phyloP scores from a whole-genome alignment of 2,113 vertebrate genomes.

The Mesembrinibis cayennensis region DNA sequence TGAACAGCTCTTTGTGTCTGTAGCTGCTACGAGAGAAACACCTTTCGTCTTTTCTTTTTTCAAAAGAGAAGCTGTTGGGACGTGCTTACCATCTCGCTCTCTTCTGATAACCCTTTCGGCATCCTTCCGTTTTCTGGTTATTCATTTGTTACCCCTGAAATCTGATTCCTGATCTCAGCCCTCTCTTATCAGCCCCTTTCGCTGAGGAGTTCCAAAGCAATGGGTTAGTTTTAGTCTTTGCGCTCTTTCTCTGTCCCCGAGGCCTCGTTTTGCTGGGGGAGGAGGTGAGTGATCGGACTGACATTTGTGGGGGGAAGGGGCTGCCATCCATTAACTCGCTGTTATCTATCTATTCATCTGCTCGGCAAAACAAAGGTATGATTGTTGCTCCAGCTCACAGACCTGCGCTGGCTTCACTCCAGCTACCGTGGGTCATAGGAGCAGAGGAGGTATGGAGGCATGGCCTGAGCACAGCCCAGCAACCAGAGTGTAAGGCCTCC shows the following conservation, averaged over 20 bases:
- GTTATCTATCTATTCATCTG: conserved; percentile 53
- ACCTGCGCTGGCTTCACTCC: conserved; percentile 4
- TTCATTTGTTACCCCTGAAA: conserved; percentile 53
- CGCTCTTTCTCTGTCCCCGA: not conserved
- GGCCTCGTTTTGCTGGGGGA: conserved; percentile 12
- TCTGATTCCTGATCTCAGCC: conserved; percentile 43
- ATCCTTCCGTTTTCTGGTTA: conserved; percentile 52
- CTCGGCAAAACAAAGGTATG: conserved; percentile 33
- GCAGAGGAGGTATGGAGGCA: not conserved
- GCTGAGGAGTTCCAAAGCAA: conserved; percentile 23
- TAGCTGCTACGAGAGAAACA: not conserved
- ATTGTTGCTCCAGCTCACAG: conserved; percentile 36
- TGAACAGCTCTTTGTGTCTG: conserved; percentile 22
- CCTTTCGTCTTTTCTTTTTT: not conserved
- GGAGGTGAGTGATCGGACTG: conserved; percentile 46
- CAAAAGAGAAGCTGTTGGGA: conserved; percentile 18
- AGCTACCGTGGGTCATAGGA: not conserved
- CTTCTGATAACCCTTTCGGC: conserved; percentile 29
- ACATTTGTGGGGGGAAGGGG: not conserved
- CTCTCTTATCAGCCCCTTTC: conserved; percentile 39
- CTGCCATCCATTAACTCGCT: conserved; percentile 35
- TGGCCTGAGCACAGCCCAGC: not conserved
- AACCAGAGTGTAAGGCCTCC: not conserved
- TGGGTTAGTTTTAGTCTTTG: conserved; percentile 43
- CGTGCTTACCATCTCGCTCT: not conserved